Base-by-base conservation (phyloP, 2,113 vertebrate species). In the Ceuthmochares aereus region DNA sequence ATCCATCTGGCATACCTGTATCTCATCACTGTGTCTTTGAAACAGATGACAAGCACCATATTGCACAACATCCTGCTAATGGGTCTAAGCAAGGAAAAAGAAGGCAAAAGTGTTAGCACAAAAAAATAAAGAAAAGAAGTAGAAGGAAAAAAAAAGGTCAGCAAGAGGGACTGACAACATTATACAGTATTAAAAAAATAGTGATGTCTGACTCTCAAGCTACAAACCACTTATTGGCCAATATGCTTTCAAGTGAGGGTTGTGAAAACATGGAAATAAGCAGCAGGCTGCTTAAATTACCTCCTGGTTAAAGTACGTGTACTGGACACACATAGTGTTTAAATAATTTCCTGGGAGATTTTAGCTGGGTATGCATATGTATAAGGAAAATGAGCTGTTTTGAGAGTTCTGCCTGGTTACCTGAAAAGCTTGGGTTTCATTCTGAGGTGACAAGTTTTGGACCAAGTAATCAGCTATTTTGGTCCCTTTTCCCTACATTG, bases 1-100 rank as follows among this genome's bases (percentile, higher is more conserved):
- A 98, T 98, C 98, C 98, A 99, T 99, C 98, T 99, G 98, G 98
- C 97, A 97, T 98, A 98, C 98, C 98, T 98, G 98, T 96, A 97
- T 98, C 97, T 97, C 92, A 97, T 98, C 98, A 96, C 97, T 95
- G 96, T 98, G 98, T 95, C 98, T 98, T 97, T 97, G 97, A 98
- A 97, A 98, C 98, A 98, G 97, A 97, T 98, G 98, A 98, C 98
- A 98, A 96, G 97, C 97, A 98, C 93, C 98, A 98, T 98, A 98
- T 98, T 98, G 98, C 97, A 90, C 80, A 97, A 96, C 95, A 97
- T 97, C 96, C 98, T 95, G 95, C 97, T 98, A 98, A 98, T 98
- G 97, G 98, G 97, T 96, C 97, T 96, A 93, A 94, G 97, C 90
- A 83, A 97, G 91, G 96, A 97, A 96, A 69, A 85, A 94, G 76